Conservation (phyloP, 2,888 invertebrate species). For the Acanthopleura granulata region DNA sequence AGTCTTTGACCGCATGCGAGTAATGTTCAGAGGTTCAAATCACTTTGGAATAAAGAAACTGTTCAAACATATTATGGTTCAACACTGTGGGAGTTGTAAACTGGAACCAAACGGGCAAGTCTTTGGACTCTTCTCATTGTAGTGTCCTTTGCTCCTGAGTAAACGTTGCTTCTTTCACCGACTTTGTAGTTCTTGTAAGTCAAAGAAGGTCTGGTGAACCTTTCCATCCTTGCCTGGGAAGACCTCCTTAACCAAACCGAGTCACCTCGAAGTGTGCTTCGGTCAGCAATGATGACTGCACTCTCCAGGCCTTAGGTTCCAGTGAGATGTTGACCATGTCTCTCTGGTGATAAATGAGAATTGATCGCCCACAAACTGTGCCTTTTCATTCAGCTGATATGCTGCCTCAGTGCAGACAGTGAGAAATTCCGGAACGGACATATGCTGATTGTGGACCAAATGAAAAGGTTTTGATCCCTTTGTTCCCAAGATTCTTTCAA, state of each 20-base stretch:
- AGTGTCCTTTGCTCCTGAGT: constrained; percentile 13
- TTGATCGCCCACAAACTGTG: not conserved
- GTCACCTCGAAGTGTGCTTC: constrained; percentile 13
- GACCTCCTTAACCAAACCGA: constrained; percentile 18
- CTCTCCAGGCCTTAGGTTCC: constrained; percentile 17
- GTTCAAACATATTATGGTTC: too few relatives aligned
- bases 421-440: constrained; percentile 22
- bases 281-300: constrained; percentile 17
- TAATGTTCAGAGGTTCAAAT: not conserved
- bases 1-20: not conserved
- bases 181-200: constrained; percentile 22
- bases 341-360: not conserved
- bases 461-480: not conserved
- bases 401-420: constrained; percentile 21
- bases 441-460: constrained; percentile 17
- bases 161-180: constrained; percentile 6
- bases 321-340: constrained; percentile 15
- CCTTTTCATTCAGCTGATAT: constrained; percentile 19
- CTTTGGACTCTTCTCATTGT: not conserved
- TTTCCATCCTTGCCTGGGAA: constrained; percentile 20
- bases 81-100: not conserved
- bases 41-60: too few relatives aligned
- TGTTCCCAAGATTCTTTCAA: constrained; percentile 15
- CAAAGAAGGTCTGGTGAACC: constrained; percentile 15
- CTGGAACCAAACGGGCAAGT: not conserved